These are phyloP conservation scores for Trachelus stipa DNA, from an alignment of 2,888 invertebrate genomes.

Conservation along the genomic window DNA sequence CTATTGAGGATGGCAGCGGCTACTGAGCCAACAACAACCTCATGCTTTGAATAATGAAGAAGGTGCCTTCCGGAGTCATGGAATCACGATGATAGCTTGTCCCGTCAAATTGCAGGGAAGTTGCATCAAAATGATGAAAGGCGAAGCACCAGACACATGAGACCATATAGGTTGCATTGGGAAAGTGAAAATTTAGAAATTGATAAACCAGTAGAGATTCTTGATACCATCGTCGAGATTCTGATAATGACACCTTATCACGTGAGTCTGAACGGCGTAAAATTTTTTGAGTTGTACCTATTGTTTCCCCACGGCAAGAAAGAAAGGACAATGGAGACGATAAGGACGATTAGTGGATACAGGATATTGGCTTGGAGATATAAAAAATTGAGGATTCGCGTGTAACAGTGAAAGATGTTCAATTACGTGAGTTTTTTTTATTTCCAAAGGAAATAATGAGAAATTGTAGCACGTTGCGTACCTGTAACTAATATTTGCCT, in stretches of 20 bases:
- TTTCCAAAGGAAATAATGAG: neutral
- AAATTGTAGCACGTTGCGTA: neutral
- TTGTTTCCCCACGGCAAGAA: neutral
- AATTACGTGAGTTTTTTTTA: neutral
- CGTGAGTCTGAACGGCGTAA: neutral
- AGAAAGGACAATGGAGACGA: neutral
- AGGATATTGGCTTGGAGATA: neutral
- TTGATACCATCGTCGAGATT: neutral
- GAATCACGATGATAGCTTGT: conserved; percentile 27
- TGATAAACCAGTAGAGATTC: neutral
- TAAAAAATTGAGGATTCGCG: neutral
- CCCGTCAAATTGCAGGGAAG: conserved; percentile 32
- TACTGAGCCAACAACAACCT: conserved; percentile 46
- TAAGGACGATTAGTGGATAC: neutral
- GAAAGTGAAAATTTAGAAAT: neutral
- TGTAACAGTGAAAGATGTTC: neutral
- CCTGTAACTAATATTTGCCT: neutral
- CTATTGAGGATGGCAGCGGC: conserved; percentile 49
- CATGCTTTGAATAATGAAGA: conserved; percentile 52
- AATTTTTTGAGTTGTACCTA: neutral
- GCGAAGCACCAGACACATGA: neutral
- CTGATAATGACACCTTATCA: neutral
- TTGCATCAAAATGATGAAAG: neutral
- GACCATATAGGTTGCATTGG: neutral
- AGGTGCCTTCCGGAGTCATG: conserved; percentile 26